These are phyloP conservation scores for Gymnothorax javanicus DNA, from an alignment of 2,797 vertebrate species.

Conservation along the genomic window DNA sequence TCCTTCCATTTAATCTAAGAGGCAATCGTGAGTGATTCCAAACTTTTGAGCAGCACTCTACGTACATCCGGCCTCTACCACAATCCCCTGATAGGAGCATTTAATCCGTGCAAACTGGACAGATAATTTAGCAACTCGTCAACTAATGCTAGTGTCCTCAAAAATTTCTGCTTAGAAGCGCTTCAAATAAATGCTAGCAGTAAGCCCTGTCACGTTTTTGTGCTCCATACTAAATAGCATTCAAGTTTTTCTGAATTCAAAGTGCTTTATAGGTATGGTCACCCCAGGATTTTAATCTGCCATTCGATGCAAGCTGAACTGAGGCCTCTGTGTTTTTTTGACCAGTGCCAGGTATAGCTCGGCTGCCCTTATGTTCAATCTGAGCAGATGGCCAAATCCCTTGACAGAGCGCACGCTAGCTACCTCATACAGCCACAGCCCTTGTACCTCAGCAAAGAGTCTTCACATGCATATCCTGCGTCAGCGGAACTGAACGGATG, in stretches of 20 bases:
- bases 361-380: not conserved
- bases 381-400: not conserved
- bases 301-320: not conserved
- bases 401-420: not conserved
- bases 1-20: no score
- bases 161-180: no score
- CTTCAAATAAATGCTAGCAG: no score
- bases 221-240: not conserved
- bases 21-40: no score
- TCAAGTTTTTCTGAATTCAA: not conserved
- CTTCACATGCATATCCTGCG: slow-evolving; percentile 28
- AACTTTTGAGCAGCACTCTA: no score
- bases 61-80: no score
- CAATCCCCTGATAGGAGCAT: no score
- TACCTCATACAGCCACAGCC: slow-evolving; percentile 30
- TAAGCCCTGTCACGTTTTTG: not conserved
- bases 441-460: slow-evolving; percentile 3
- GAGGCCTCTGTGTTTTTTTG: not conserved
- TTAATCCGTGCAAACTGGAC: no score
- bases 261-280: not conserved
- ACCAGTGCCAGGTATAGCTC: not conserved
- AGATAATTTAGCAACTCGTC: no score
- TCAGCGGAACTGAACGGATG: slow-evolving; percentile 28
- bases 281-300: not conserved
- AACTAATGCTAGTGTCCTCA: no score